Evolutionary conservation across 2,797 vertebrate species (phyloP), one percentile per base, ranked within the genome.

Genomic region (Poecilia gillii): DNA sequence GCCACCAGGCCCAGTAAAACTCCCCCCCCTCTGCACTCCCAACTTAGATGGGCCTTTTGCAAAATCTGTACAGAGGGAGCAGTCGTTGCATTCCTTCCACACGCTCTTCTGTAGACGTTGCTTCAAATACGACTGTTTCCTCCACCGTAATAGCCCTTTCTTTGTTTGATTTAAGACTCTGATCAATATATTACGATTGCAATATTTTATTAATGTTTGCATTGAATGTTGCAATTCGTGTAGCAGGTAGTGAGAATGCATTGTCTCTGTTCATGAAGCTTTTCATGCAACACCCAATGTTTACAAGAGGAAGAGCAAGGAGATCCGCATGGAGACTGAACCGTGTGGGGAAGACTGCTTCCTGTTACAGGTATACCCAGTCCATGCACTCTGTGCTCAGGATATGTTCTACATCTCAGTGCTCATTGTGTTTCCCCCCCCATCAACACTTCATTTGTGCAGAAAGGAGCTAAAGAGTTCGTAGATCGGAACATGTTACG

Each of bases 61-160:
- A 51, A 98, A 97, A 95, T 99, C 98, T 0, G 98, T 99, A 84
- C 97, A 99, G 94, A 95, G 98, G 74, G 98, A 99, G 80, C 98
- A 99, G 91, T 98, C 98, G 16, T 93, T 99, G 76, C 98, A 99
- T 94, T 99, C 98, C 90, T 99, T 99, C 95, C 98, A 99, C 94
- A 99, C 98, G 0, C 97, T 99, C 72, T 99, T 99, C 95, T 99
- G 98, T 94, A 96, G 97, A 28, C 98, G 98, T 70, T 99, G 98
- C 95, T 99, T 99, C 95, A 99, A 99, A 91, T 99, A 99, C 28
- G 98, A 99, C 96, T 99, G 98, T 88, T 99, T 99, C 89, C 97
- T 99, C 85, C 94, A 95, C 85, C 93, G 94, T 95, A 94, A 93
- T 77, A 36, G 2, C 81, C 72, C 16, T 0, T 80, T 79, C 84